phyloP scores from a whole-genome alignment of 1,140 invertebrate species.

The Proctacanthus coquilletti region DNA sequence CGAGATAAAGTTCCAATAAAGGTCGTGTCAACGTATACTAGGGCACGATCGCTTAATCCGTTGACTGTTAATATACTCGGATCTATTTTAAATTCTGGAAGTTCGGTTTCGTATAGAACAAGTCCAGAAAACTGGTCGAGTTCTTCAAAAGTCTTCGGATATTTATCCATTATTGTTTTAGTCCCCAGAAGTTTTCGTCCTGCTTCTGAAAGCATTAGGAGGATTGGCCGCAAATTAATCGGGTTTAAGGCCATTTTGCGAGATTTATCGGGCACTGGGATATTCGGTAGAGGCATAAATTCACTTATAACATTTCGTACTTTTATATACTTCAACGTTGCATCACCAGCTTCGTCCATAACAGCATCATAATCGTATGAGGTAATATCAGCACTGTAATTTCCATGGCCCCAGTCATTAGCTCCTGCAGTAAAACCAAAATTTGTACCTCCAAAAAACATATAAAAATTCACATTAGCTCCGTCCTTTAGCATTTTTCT shows the following conservation, averaged over 20 bases:
- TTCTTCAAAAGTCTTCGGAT: constrained; percentile 29
- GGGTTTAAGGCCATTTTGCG: constrained; percentile 3
- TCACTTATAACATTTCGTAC: constrained; percentile 44
- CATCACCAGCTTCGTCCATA: constrained; percentile 58
- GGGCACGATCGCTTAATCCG: constrained; percentile 47
- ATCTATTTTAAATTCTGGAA: constrained; percentile 32
- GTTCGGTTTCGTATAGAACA: constrained; percentile 46
- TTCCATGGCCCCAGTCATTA: constrained; percentile 27
- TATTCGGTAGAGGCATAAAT: constrained; percentile 3
- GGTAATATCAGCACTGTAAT: constrained; percentile 45
- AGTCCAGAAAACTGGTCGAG: constrained; percentile 40
- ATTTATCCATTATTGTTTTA: constrained; percentile 8
- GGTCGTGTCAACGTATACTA: constrained; percentile 48
- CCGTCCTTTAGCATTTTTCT: constrained; percentile 39
- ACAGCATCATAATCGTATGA: constrained; percentile 74
- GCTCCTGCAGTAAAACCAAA: constrained; percentile 48
- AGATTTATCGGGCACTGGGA: background rate
- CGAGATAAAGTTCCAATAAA: constrained; percentile 40
- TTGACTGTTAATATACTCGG: constrained; percentile 36
- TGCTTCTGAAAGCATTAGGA: background rate
- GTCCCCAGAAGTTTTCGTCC: constrained; percentile 6
- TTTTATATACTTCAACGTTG: constrained; percentile 17
- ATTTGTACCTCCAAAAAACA: constrained; percentile 49
- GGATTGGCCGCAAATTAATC: constrained; percentile 2
- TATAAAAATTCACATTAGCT: constrained; percentile 58